Base-by-base conservation (phyloP, 2,888 invertebrate species). In the Ptycholaimellus sp. region DNA sequence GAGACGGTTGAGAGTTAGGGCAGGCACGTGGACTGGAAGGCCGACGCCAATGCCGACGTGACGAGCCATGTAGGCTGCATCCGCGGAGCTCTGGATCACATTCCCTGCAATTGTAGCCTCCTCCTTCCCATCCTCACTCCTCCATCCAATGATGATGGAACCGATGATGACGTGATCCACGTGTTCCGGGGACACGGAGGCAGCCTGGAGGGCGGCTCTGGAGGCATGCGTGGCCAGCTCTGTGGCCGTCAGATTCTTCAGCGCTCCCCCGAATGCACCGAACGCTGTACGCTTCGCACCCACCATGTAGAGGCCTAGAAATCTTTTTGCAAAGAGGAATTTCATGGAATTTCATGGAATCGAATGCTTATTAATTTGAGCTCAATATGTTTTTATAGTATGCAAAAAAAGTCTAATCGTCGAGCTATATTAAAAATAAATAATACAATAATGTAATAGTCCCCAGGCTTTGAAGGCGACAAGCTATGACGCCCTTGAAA, bases 201-300 rank as follows among this genome's bases (percentile, higher is more conserved):
- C 69, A 1, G 82, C 80, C 23, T 47, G 42, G 19, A 66, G 43
- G 3, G 64, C 64, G 17, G 58, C 61, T 36, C 55, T 50, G 7
- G 60, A 51, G 3, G 63, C 61, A 11, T 73, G 62, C 14, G 74
- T 74, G 59, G 79, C 80, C 42, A 90, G 63, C 28, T 58, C 59
- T 21, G 62, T 64, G 4, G 59, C 54, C 13, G 59, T 47, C n/a
- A 57, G 44, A 35, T 59, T 57, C 41, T 58, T 60, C 22, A 68
- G 46, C 45, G 59, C 59, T 4, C 67, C 66, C 16, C 90, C 90
- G 62, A 76, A 85, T 1, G 85, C 74, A 35, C 90, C 90, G 63
- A 90, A 87, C 3, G 90, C 77, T 1, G 90, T 93, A 44, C 93
- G 72, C 63, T 90, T 93, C 14, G 90, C 90, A 47, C 79, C 82